Evolutionary conservation across 2,888 invertebrate genomes (phyloP), one percentile per base, ranked within the genome.

Genomic region (Aspidiotus rigidus): DNA sequence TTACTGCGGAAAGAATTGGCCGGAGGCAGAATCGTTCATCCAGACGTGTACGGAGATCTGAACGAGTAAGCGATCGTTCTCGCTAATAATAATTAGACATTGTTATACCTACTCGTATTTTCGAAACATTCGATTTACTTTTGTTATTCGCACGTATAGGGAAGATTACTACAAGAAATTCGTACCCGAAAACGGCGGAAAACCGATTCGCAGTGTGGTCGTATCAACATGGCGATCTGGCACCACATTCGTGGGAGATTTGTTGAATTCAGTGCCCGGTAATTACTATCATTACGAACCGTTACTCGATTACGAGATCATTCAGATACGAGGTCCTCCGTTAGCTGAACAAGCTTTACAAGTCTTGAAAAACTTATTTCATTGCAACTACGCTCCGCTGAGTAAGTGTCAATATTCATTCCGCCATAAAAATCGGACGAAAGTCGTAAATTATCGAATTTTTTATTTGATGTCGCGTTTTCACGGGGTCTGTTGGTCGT

Each of bases 281-380:
- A 93, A 88, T 77, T 93, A 84, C 79, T 93, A 93, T 79, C 92
- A 93, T 77, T 93, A 93, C 77, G 93, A 94, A 78, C 93, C 93
- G 44, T 80, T 93, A 71, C 80, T 92, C 71, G 86, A 89, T 76
- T 89, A 87, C 79, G 89, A 87, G 72, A 90, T 92, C 74, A 82
- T 87, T 73, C 90, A 90, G 81, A 86, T 92, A 70, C 83, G 92
- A 74, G 87, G 87, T 9, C 83, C 86, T 28, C 87, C 88, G 5
- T 79, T 86, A 62, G 84, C 87, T n/a, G 81, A 83, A 55, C 79
- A 82, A 73, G 90, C 89, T 40, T 76, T 90, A 71, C 79, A 79
- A 70, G 86, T 84, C 76, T 80, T 92, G 66, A 86, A 85, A 76
- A 83, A 85, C 73, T 82, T 93, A 76, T 81, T 92, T 73, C 84